Evolutionary conservation across 2,113 vertebrate species (phyloP).

Genomic region (Spilogale gracilis): DNA sequence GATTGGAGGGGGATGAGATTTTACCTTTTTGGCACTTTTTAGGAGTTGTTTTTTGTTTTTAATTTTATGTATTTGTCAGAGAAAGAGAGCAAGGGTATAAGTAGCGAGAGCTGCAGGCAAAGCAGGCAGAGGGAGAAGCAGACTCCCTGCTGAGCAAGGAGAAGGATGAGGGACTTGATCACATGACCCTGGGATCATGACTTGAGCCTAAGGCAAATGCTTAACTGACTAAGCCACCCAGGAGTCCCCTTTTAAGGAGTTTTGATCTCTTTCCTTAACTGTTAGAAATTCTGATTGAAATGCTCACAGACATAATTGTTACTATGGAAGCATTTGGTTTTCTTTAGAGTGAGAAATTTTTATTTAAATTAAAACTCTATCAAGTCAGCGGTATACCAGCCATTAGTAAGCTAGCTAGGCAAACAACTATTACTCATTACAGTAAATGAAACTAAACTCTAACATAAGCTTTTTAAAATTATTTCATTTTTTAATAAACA

Average conservation of each 20-base stretch:
- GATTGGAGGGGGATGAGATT: not conserved
- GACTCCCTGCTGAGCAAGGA: too few species aligned
- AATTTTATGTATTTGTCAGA: too few species aligned
- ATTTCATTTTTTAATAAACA: conserved; percentile 8
- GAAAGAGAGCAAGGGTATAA: too few species aligned
- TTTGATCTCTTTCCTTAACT: conserved; percentile 29
- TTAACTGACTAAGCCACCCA: too few species aligned
- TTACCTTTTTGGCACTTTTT: not conserved
- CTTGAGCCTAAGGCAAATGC: too few species aligned
- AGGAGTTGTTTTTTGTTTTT: not conserved
- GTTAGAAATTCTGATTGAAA: conserved; percentile 38
- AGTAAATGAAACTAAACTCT: not conserved
- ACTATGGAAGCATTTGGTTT: not conserved
- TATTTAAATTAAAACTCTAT: conserved; percentile 36
- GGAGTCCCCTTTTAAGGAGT: not conserved
- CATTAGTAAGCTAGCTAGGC: not conserved
- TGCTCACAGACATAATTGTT: not conserved
- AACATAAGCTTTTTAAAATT: not conserved
- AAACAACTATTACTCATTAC: not conserved
- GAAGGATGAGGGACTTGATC: too few species aligned
- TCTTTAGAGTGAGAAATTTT: conserved; percentile 8
- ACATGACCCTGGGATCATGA: too few species aligned
- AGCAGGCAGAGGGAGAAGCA: too few species aligned
- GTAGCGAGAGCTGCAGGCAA: too few species aligned
- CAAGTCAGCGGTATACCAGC: not conserved